These are phyloP conservation scores for Pelosia muscerda DNA, from an alignment of 2,888 invertebrate genomes.

Conservation along the genomic window DNA sequence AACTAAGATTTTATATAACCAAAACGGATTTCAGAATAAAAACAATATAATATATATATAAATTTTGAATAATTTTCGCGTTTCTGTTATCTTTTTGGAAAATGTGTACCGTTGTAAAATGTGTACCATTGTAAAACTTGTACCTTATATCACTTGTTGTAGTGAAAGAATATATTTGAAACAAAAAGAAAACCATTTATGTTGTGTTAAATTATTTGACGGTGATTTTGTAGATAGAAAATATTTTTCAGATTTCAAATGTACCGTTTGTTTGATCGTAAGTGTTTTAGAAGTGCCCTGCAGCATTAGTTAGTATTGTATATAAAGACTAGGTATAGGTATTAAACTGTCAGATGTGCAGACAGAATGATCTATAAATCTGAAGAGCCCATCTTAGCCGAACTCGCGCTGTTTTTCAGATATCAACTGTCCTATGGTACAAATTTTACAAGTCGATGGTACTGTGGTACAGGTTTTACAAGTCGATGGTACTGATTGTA, in stretches of 20 bases:
- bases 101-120: constrained; percentile 3
- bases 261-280: too few species aligned
- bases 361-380: neutral
- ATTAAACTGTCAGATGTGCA: too few species aligned
- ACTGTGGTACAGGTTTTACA: constrained; percentile 2
- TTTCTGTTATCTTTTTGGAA: neutral
- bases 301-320: too few species aligned
- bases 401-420: neutral
- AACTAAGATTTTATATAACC: constrained; percentile 34
- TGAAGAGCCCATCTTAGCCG: neutral
- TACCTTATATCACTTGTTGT: neutral
- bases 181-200: too few species aligned
- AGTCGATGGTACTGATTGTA: constrained; percentile 1
- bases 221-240: too few species aligned
- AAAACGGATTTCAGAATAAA: constrained; percentile 12
- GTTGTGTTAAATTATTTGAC: too few species aligned
- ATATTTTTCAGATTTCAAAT: too few species aligned
- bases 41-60: neutral
- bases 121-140: neutral
- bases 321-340: too few species aligned
- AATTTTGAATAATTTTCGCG: constrained; percentile 1
- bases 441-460: constrained; percentile 6
- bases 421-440: neutral
- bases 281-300: too few species aligned
- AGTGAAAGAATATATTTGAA: too few species aligned